Conservation (phyloP, 2,797 vertebrate species). For the Spatula versicolor region DNA sequence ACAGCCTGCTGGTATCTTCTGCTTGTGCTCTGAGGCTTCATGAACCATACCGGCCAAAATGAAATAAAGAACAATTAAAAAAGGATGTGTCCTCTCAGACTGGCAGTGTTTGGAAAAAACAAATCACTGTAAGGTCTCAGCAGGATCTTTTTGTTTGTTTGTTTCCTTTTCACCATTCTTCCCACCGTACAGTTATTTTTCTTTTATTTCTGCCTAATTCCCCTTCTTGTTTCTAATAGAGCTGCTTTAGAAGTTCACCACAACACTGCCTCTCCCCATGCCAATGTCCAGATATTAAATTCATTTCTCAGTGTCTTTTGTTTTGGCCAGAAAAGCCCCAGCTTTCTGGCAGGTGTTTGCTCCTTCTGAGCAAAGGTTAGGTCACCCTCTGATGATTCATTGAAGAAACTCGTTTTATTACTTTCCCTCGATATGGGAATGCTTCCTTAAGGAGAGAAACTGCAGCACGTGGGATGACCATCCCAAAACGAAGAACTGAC, state of each 20-base stretch:
- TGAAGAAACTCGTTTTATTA: slow-evolving; percentile 35
- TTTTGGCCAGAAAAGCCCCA: neutral
- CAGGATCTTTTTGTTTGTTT: neutral
- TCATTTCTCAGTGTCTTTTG: neutral
- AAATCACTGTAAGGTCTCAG: neutral
- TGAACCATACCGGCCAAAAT: neutral
- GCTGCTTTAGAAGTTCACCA: neutral
- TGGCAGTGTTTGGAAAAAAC: neutral
- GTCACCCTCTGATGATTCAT: slow-evolving; percentile 8
- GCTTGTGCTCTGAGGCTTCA: neutral
- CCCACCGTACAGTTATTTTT: neutral
- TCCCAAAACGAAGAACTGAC: neutral
- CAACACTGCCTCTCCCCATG: neutral
- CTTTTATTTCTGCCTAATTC: neutral
- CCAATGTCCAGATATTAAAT: neutral
- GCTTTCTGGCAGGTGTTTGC: neutral
- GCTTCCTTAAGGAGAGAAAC: neutral
- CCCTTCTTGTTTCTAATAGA: neutral
- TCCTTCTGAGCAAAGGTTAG: slow-evolving; percentile 52
- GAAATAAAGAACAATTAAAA: neutral
- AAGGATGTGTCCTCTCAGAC: neutral
- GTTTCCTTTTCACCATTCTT: neutral
- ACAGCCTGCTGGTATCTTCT: neutral
- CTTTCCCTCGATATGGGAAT: slow-evolving; percentile 9
- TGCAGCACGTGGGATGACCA: neutral